phyloP scores from a whole-genome alignment of 2,888 invertebrate genomes.

The Myopa testacea region DNA sequence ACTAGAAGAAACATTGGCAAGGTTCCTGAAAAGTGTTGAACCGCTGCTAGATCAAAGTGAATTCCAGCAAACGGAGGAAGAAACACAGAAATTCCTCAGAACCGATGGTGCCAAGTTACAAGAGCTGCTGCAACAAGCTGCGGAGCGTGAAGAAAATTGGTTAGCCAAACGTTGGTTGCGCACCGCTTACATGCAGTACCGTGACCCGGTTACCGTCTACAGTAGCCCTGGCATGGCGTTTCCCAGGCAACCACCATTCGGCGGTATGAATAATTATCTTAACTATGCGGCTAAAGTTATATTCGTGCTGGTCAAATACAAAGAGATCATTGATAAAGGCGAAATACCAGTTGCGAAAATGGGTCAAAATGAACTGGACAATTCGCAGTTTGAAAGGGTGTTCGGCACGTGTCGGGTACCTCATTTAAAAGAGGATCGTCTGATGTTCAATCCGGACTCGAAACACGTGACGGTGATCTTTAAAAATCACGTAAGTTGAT shows the following conservation, averaged over 20 bases:
- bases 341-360: slow-evolving; percentile 79
- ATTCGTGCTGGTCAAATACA: slow-evolving; percentile 61
- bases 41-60: slow-evolving; percentile 83
- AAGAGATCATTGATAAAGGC: slow-evolving; percentile 65
- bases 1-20: slow-evolving; percentile 81
- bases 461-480: slow-evolving; percentile 83
- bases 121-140: slow-evolving; percentile 76
- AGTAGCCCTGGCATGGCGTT: slow-evolving; percentile 89
- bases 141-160: slow-evolving; percentile 81
- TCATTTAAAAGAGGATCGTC: slow-evolving; percentile 73
- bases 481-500: slow-evolving; percentile 82
- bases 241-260: slow-evolving; percentile 78
- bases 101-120: slow-evolving; percentile 68
- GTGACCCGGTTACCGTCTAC: slow-evolving; percentile 85
- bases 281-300: slow-evolving; percentile 78
- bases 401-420: slow-evolving; percentile 92
- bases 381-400: slow-evolving; percentile 90
- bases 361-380: slow-evolving; percentile 86
- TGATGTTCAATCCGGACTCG: slow-evolving; percentile 75
- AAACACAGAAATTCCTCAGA: slow-evolving; percentile 69
- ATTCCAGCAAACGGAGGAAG: slow-evolving; percentile 74
- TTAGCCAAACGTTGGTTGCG: slow-evolving; percentile 92
- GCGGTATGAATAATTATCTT: slow-evolving; percentile 72
- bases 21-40: slow-evolving; percentile 79
- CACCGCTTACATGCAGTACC: slow-evolving; percentile 85